Evolutionary conservation across 2,797 vertebrate species (phyloP).

Genomic region (Sphenodon punctatus): DNA sequence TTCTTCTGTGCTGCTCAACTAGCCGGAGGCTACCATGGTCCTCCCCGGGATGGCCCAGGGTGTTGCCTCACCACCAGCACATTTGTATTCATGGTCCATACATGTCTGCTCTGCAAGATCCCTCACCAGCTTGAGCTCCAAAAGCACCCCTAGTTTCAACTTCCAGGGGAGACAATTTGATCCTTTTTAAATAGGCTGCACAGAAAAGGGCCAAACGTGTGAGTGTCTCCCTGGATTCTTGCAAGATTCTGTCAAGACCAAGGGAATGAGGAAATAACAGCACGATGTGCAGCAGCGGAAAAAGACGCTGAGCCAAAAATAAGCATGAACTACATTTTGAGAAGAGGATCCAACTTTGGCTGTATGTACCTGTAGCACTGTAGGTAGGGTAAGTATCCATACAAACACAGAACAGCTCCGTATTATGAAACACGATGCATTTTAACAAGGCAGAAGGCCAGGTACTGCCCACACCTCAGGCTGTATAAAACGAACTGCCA

Average conservation of each 20-base stretch:
- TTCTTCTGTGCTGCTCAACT: too few species aligned
- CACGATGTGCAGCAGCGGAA: background rate
- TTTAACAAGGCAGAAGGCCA: too few species aligned
- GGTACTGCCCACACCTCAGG: too few species aligned
- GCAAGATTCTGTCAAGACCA: background rate
- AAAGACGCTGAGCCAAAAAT: background rate
- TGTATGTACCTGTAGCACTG: background rate
- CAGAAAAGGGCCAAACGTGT: background rate
- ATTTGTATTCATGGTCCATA: background rate
- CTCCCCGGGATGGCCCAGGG: too few species aligned
- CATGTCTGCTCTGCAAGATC: background rate
- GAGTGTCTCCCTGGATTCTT: background rate
- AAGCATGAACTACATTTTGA: background rate
- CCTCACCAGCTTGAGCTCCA: background rate
- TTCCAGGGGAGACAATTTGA: background rate
- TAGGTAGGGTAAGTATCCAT: background rate
- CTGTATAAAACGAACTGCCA: too few species aligned
- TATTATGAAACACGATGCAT: too few species aligned
- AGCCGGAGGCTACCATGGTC: too few species aligned
- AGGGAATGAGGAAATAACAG: background rate
- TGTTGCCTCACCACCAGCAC: too few species aligned
- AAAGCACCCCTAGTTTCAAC: background rate
- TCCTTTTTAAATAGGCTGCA: background rate
- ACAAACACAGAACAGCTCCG: too few species aligned
- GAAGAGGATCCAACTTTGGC: background rate